Evolutionary conservation across 2,888 invertebrate genomes (phyloP).

Genomic region (Yponomeuta sedellus): DNA sequence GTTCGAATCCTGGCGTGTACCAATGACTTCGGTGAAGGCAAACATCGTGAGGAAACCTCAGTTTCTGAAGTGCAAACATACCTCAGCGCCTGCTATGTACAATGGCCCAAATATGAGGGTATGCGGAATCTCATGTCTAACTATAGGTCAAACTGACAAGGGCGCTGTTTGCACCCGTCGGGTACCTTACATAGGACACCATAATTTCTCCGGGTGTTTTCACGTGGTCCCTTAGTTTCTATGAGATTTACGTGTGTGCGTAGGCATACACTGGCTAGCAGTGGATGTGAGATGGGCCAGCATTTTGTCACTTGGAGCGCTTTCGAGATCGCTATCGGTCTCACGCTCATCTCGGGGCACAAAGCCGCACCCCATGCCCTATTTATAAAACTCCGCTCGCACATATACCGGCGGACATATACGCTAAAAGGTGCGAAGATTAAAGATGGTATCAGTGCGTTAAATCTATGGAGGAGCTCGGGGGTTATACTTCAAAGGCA

Average conservation of each 20-base stretch:
- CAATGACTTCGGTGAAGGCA: too few relatives aligned
- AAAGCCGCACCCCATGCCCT: conserved; percentile 53
- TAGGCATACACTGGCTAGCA: neutral
- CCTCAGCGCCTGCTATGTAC: too few relatives aligned
- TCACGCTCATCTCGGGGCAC: conserved; percentile 66
- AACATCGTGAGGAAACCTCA: too few relatives aligned
- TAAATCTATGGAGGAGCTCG: conserved; percentile 24
- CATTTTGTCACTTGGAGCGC: conserved; percentile 39
- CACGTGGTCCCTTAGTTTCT: too few relatives aligned
- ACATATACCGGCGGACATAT: conserved; percentile 35
- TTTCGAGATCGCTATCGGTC: conserved; percentile 66
- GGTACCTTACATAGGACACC: too few relatives aligned
- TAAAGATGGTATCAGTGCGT: conserved; percentile 74
- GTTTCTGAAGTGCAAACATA: too few relatives aligned
- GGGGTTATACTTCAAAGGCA: conserved; percentile 21
- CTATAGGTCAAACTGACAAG: too few relatives aligned
- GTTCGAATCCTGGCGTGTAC: too few relatives aligned
- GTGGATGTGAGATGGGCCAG: neutral
- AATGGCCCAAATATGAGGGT: too few relatives aligned
- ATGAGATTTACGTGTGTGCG: neutral
- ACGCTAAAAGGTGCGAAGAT: conserved; percentile 69
- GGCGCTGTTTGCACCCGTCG: too few relatives aligned
- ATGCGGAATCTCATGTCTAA: too few relatives aligned
- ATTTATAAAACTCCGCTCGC: conserved; percentile 61
- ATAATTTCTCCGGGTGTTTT: too few relatives aligned